phyloP scores from a whole-genome alignment of 2,888 invertebrate genomes.

The Xylocampa areola region DNA sequence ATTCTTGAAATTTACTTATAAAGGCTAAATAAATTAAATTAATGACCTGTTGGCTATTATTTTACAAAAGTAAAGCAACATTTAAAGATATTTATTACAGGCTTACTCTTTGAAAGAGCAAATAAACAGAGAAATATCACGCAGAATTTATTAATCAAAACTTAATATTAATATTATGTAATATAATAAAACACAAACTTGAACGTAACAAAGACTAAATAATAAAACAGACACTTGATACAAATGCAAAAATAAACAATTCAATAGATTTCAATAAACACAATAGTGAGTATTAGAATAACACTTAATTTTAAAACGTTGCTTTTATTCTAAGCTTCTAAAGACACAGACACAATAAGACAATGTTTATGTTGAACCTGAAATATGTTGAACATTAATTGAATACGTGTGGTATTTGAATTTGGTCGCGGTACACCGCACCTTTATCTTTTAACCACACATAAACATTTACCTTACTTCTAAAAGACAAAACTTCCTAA shows the following conservation, averaged over 20 bases:
- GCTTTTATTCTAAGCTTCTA: constrained; percentile 25
- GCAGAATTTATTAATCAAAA: constrained; percentile 46
- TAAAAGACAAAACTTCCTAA: constrained; percentile 19
- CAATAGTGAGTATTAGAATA: constrained; percentile 41
- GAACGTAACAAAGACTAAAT: constrained; percentile 34
- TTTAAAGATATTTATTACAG: not conserved
- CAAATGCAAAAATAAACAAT: constrained; percentile 45
- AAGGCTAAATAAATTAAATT: not conserved
- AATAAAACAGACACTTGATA: constrained; percentile 17
- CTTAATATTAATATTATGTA: constrained; percentile 27
- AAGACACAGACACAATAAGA: constrained; percentile 23
- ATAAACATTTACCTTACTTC: constrained; percentile 19
- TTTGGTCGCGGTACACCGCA: constrained; percentile 42
- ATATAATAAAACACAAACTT: constrained; percentile 41
- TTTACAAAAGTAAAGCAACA: not conserved
- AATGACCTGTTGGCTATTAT: not conserved
- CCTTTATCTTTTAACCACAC: constrained; percentile 41
- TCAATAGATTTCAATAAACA: constrained; percentile 40
- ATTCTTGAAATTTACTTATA: no score
- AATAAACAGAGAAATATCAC: constrained; percentile 22
- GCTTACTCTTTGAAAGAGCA: not conserved
- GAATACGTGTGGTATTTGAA: constrained; percentile 52
- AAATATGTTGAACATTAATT: constrained; percentile 51
- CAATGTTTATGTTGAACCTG: constrained; percentile 30
- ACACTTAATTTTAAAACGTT: constrained; percentile 38